A percentile compares a stretch with the other conserved stretches of the same genome.
Conservation (phyloP, 2,888 invertebrate species). For the Dyspetes luteomarginatus region DNA sequence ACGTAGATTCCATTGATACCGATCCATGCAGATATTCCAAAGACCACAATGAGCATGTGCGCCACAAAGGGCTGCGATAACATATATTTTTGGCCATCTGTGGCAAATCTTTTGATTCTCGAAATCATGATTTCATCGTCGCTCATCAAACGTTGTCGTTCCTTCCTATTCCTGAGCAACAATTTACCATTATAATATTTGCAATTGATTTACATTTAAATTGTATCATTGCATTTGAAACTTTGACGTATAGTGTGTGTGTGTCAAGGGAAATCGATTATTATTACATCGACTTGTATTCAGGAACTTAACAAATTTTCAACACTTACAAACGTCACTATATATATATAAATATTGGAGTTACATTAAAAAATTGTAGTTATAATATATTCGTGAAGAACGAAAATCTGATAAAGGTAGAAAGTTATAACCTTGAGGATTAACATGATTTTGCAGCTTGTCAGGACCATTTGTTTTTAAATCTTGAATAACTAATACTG, state of each 20-base stretch:
- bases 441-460: no score
- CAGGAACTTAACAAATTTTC: no score
- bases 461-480: no score
- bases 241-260: background rate
- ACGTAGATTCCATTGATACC: conserved; percentile 94
- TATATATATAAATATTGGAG: no score
- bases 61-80: conserved; percentile 80
- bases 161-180: conserved; percentile 41
- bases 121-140: conserved; percentile 35
- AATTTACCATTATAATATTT: conserved; percentile 21
- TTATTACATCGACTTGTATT: no score
- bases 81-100: conserved; percentile 8
- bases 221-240: background rate
- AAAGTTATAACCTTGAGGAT: no score
- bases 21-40: conserved; percentile 93
- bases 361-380: no score
- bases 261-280: no score
- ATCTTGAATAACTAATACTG: no score
- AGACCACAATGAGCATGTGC: conserved; percentile 89
- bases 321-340: no score
- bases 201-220: background rate
- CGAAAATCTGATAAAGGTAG: no score
- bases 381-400: no score
- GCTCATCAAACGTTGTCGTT: conserved; percentile 25
- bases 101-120: background rate